These are phyloP conservation scores for Brachypalpus laphriformis DNA, from an alignment of 2,888 invertebrate genomes.

Conservation along the genomic window DNA sequence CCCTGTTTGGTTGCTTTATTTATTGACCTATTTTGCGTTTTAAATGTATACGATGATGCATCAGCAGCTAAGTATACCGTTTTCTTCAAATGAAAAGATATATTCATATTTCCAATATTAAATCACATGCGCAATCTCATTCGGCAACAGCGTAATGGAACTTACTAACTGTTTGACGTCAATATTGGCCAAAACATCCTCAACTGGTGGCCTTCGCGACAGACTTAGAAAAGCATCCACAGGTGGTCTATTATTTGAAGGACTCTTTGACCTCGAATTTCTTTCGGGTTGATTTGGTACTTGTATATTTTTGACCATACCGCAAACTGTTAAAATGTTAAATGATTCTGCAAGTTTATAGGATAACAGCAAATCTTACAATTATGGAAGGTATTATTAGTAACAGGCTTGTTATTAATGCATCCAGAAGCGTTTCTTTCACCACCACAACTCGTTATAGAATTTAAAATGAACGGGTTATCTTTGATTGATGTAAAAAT, in stretches of 20 bases:
- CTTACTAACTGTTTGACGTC: constrained; percentile 87
- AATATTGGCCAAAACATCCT: constrained; percentile 85
- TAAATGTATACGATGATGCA: constrained; percentile 46
- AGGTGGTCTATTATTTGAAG: neutral
- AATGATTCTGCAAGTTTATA: neutral
- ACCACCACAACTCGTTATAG: neutral
- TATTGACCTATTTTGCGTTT: constrained; percentile 50
- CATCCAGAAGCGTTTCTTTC: constrained; percentile 10
- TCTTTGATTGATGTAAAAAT: constrained; percentile 53
- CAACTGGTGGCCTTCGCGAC: constrained; percentile 74
- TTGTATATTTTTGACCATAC: neutral
- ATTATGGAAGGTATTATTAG: constrained; percentile 14
- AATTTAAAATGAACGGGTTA: constrained; percentile 56
- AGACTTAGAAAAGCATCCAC: neutral
- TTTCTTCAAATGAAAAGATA: constrained; percentile 55
- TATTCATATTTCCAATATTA: neutral
- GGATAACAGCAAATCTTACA: constrained; percentile 31
- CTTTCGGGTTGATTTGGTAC: neutral
- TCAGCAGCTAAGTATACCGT: constrained; percentile 67
- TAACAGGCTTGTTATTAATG: neutral
- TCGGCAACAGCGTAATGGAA: constrained; percentile 71
- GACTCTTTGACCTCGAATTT: constrained; percentile 15
- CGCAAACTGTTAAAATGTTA: constrained; percentile 9
- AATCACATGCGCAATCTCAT: no score
- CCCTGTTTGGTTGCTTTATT: constrained; percentile 36